Evolutionary conservation across 2,797 vertebrate genomes (phyloP).

Genomic region (Pangasius macronema): DNA sequence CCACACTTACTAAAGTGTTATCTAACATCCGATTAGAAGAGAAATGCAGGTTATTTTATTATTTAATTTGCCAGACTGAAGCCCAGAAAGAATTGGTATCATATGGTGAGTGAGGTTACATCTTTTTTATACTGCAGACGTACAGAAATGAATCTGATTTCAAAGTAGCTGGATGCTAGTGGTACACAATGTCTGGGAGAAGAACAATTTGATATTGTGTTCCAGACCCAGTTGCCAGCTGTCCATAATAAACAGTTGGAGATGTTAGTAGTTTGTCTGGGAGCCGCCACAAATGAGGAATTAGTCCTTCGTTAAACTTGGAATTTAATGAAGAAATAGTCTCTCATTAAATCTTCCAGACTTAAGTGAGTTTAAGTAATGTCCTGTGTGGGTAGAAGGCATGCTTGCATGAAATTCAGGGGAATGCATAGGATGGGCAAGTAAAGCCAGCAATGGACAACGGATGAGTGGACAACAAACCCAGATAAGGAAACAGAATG

Average conservation of each 20-base stretch:
- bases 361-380: conserved; percentile 27
- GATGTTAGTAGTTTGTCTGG: conserved; percentile 22
- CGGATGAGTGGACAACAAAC: conserved; percentile 20
- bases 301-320: conserved; percentile 11
- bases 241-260: conserved; percentile 28
- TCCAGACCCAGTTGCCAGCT: not conserved
- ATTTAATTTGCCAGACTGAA: conserved; percentile 4
- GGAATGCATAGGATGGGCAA: conserved; percentile 18
- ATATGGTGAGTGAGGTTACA: not conserved
- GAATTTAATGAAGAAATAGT: conserved; percentile 20
- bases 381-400: not conserved
- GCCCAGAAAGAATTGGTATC: not conserved
- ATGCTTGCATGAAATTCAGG: not conserved
- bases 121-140: not conserved
- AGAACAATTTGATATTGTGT: conserved; percentile 17
- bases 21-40: not conserved
- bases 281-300: conserved; percentile 17
- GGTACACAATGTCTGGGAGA: not conserved
- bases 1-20: not conserved
- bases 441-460: conserved; percentile 14
- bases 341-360: conserved; percentile 2
- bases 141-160: conserved; percentile 12
- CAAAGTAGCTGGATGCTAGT: not conserved
- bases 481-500: conserved; percentile 20
- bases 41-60: not conserved